phyloP scores from a whole-genome alignment of 2,888 invertebrate species.

The Encarsia formosa region DNA sequence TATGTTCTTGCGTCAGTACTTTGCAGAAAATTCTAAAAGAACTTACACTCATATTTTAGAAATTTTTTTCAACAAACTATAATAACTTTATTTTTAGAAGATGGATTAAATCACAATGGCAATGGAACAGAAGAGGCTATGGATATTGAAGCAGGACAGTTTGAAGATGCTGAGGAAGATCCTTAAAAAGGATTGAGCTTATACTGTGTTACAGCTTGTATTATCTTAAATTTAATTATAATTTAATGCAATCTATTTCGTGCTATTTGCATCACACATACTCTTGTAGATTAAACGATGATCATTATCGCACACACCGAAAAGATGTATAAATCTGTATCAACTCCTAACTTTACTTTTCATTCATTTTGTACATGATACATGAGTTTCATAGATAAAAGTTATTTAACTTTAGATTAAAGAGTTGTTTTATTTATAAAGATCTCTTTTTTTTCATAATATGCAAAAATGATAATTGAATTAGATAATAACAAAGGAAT shows the following conservation, averaged over 20 bases:
- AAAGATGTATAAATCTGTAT: slow-evolving; percentile 29
- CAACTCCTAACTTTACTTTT: slow-evolving; percentile 46
- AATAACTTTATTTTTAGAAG: slow-evolving; percentile 37
- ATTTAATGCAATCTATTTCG: slow-evolving; percentile 33
- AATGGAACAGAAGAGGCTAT: slow-evolving; percentile 50
- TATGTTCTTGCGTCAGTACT: too few species aligned
- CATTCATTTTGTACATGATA: slow-evolving; percentile 50
- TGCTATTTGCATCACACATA: slow-evolving; percentile 36
- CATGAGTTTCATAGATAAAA: slow-evolving; percentile 45
- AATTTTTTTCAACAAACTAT: background rate
- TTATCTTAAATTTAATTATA: slow-evolving; percentile 43
- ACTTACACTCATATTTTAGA: too few species aligned
- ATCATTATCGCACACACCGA: slow-evolving; percentile 34
- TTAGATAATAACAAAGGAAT: too few species aligned
- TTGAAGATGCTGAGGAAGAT: slow-evolving; percentile 59
- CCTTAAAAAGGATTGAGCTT: slow-evolving; percentile 36
- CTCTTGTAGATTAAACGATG: slow-evolving; percentile 35
- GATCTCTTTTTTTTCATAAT: slow-evolving; percentile 12
- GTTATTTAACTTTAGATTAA: slow-evolving; percentile 31
- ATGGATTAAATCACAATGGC: slow-evolving; percentile 49
- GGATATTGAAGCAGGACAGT: slow-evolving; percentile 55
- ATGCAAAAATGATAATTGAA: too few species aligned
- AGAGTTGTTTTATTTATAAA: slow-evolving; percentile 1
- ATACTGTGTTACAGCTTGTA: slow-evolving; percentile 31
- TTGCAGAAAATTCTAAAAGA: too few species aligned